These are phyloP conservation scores for Pollenia griseotomentosa DNA, from an alignment of 2,888 invertebrate genomes.

Conservation along the genomic window DNA sequence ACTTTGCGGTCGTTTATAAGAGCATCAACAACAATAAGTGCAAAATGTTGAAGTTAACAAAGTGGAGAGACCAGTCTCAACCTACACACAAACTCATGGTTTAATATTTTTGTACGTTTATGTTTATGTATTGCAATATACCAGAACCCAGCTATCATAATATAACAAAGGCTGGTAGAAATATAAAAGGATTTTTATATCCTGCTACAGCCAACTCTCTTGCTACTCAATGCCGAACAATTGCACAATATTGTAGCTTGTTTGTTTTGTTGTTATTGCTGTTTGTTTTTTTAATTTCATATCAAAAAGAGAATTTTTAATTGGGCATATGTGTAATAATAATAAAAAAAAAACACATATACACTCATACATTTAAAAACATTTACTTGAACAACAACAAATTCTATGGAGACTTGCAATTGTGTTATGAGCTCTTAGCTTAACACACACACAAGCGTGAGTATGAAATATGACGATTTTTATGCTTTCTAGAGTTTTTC, in stretches of 20 bases:
- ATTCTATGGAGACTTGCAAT: conserved; percentile 50
- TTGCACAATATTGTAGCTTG: conserved; percentile 59
- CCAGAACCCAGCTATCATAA: conserved; percentile 48
- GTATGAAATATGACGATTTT: not conserved
- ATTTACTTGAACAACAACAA: conserved; percentile 31
- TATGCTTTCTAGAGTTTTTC: not conserved
- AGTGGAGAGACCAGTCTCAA: conserved; percentile 60
- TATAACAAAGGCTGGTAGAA: conserved; percentile 61
- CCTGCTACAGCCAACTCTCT: conserved; percentile 19
- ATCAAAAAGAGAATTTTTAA: conserved; percentile 72
- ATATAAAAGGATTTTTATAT: conserved; percentile 57
- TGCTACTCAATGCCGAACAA: conserved; percentile 54
- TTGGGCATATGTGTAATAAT: conserved; percentile 65
- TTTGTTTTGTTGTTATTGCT: conserved; percentile 46
- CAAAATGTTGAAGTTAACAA: conserved; percentile 69
- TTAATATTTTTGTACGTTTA: not conserved
- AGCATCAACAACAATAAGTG: conserved; percentile 70
- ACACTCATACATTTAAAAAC: not conserved
- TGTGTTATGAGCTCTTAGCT: conserved; percentile 22
- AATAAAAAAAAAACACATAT: conserved; percentile 32
- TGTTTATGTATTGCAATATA: not conserved
- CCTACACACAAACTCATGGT: not conserved
- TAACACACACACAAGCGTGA: not conserved
- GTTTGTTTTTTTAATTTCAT: conserved; percentile 37
- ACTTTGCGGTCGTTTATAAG: conserved; percentile 73